phyloP scores from a whole-genome alignment of 2,888 invertebrate genomes.

The Dasysyrphus albostriatus region DNA sequence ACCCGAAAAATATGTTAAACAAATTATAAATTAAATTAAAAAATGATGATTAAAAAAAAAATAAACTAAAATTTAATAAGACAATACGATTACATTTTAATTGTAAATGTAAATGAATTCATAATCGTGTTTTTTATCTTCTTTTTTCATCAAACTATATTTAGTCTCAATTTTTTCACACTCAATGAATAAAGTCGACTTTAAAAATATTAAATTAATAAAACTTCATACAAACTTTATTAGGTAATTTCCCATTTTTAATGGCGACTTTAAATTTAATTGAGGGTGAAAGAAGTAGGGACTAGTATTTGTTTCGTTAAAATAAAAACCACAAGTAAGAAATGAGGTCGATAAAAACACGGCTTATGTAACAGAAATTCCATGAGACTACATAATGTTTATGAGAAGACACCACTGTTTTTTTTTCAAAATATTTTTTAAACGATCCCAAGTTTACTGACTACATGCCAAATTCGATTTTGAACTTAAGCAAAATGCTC shows the following conservation, averaged over 20 bases:
- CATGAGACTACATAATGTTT: conserved; percentile 24
- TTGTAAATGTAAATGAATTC: conserved; percentile 5
- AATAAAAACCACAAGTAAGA: too few relatives aligned
- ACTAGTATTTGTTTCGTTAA: too few relatives aligned
- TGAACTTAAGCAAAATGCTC: conserved; percentile 8
- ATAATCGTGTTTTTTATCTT: too few relatives aligned
- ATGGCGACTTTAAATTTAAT: too few relatives aligned
- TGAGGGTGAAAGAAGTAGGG: too few relatives aligned
- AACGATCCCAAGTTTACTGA: conserved; percentile 39
- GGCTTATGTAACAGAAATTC: neutral
- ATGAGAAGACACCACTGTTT: conserved; percentile 50
- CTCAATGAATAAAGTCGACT: too few relatives aligned
- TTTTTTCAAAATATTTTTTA: neutral
- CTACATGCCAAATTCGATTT: conserved; percentile 59
- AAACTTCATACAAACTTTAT: too few relatives aligned
- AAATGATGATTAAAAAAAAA: conserved; percentile 12
- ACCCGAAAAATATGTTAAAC: conserved; percentile 46
- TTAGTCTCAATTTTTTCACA: too few relatives aligned
- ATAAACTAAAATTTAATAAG: conserved; percentile 11
- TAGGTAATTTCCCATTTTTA: too few relatives aligned
- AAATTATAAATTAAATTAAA: conserved; percentile 10
- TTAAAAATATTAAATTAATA: too few relatives aligned
- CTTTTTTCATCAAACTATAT: too few relatives aligned
- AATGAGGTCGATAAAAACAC: too few relatives aligned
- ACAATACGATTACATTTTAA: conserved; percentile 40